Evolutionary conservation across 2,113 vertebrate species (phyloP), one percentile per base, ranked within the genome.

Genomic region (Myiozetetes cayanensis): DNA sequence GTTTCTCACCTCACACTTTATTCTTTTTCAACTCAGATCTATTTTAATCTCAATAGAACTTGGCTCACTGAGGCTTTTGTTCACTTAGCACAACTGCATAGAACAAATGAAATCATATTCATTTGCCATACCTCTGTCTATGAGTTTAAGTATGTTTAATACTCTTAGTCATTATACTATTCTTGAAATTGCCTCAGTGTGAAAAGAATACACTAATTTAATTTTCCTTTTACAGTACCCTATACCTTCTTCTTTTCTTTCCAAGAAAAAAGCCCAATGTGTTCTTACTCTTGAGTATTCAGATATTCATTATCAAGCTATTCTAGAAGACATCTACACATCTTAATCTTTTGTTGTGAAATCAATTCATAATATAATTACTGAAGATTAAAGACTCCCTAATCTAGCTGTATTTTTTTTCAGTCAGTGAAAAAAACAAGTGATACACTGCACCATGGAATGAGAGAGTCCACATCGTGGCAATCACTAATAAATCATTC

Each of bases 341-440:
- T 68, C 55, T 74, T 74, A 59, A 70, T 83, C 52, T 96, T 91
- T 70, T 73, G n/a, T 85, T 70, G 49, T 70, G 63, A 79, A 91
- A 89, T 73, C n/a, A 52, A 73, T 72, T 85, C 5, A 89, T 82
- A 85, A 73, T 92, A 94, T 86, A 92, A 89, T 96, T 93, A 85
- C 41, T 33, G 28, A 76, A 87, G n/a, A 91, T 87, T 76, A 96
- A 94, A 89, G 81, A 31, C 41, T 49, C 31, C 24, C 35, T 91
- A 47, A 84, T 53, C 37, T 68, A 79, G 21, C 41, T 58, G 7
- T 39, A 59, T 7, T 52, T 47, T 86, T 85, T 67, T 71, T 68
- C 30, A 56, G n/a, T 44, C 44, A 20, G 9, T 47, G 27, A 74
- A 33, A 67, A 67, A 71, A 90, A 23, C 1, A 43, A 41, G 22